Base-by-base conservation (phyloP, 1,140 invertebrate species). In the Temnothorax nylanderi region DNA sequence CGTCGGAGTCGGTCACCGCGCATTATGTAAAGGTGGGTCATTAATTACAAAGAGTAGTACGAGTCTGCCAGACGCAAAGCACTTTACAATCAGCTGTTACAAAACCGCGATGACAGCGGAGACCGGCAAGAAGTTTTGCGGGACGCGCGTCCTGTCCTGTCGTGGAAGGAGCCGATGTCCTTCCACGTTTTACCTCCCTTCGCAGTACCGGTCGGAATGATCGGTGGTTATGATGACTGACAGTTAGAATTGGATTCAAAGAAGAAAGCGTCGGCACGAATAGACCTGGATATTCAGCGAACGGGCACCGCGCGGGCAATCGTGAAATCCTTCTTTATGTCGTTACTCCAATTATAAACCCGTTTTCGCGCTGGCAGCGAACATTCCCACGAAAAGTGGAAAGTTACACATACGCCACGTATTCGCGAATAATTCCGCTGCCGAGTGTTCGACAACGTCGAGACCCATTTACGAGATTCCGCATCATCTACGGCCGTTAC, bases 371-470 rank as follows among this genome's bases (percentile, higher is more conserved):
- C 47, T 85, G 65, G 74, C 77, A 58, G 74, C 89, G 51, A 65
- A 44, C 58, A 78, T 87, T 90, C 85, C 80, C 78, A 37, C 80
- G 56, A 84, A 84, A 84, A 74, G 26, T 62, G 71, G 41, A 74
- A 75, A 74, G 51, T 26, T 26, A 26, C 51, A 8, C 13, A 13
- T 49, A 64, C 74, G 62, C 34, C 69, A 41, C 76, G 71, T 26
- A 26, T 77, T 62, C 80, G 88, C 88, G 89, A 90, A 77, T 75
- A 87, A 75, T 56, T 89, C 80, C 87, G 44, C n/a, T 18, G 44
- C 71, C 49, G 69, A 51, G 74, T 62, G 47, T 88, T 87, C 80
- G 86, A 89, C 74, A 90, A 71, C 80, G 87, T 71, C 85, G 56
- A 62, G 60, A 74, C 26, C 26, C 80, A 82, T 85, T 90, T 85